Percentiles rank a stretch among this genome's conserved stretches.
Evolutionary conservation across 2,888 invertebrate species (phyloP).

Genomic region (Melanchra persicariae): DNA sequence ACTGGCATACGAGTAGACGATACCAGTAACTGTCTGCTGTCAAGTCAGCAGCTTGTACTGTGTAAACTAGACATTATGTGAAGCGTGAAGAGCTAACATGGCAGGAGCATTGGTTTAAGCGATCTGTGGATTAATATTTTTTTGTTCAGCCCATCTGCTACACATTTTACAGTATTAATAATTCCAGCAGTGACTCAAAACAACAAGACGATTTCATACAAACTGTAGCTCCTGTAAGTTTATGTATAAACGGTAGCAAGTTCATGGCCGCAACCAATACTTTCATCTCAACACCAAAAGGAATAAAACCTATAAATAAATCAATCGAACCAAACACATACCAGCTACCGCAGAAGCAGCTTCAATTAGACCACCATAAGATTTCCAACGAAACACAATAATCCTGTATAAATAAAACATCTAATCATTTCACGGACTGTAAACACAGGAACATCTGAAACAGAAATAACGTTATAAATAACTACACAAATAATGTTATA

Average conservation of each 20-base stretch:
- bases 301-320: conserved; percentile 48
- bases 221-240: background rate
- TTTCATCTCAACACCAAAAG: conserved; percentile 41
- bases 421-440: conserved; percentile 58
- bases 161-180: background rate
- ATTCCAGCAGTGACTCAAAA: background rate
- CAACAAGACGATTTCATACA: background rate
- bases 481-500: conserved; percentile 85
- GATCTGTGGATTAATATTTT: too few species aligned
- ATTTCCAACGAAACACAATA: conserved; percentile 59
- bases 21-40: too few species aligned
- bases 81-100: too few species aligned
- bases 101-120: too few species aligned
- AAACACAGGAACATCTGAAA: conserved; percentile 63
- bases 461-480: conserved; percentile 85
- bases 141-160: background rate
- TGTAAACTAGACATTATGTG: too few species aligned
- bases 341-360: conserved; percentile 46
- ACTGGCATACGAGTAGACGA: too few species aligned
- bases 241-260: conserved; percentile 21
- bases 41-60: too few species aligned
- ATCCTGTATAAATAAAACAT: conserved; percentile 58
- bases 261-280: conserved; percentile 40
- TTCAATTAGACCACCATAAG: conserved; percentile 55
- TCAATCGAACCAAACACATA: conserved; percentile 51